These are phyloP conservation scores for Caenorhabditis sp. DNA, from an alignment of 2,888 invertebrate species.

Conservation along the genomic window DNA sequence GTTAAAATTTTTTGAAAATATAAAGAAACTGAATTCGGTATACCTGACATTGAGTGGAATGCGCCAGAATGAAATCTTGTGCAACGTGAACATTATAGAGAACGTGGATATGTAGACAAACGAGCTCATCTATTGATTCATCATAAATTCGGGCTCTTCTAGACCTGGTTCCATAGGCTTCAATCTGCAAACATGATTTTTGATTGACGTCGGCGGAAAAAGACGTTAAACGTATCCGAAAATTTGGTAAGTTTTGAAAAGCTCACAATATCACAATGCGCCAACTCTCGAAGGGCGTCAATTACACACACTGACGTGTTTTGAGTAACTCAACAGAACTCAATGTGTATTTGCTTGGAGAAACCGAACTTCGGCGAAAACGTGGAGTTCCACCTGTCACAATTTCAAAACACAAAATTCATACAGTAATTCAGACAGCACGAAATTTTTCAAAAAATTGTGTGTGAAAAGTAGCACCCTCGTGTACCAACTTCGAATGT, in stretches of 20 bases:
- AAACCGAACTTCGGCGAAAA: too few relatives aligned
- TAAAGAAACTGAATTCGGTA: too few relatives aligned
- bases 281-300: neutral
- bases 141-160: slow-evolving; percentile 48
- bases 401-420: too few relatives aligned
- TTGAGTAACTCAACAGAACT: too few relatives aligned
- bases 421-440: too few relatives aligned
- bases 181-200: neutral
- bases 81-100: slow-evolving; percentile 53
- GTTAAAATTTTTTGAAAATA: slow-evolving; percentile 1
- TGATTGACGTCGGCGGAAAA: too few relatives aligned
- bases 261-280: neutral
- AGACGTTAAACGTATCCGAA: too few relatives aligned
- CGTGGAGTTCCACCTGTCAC: too few relatives aligned
- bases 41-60: slow-evolving; percentile 56
- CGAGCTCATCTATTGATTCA: slow-evolving; percentile 54
- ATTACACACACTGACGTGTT: neutral
- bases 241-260: neutral
- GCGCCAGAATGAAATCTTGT: slow-evolving; percentile 48
- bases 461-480: too few relatives aligned
- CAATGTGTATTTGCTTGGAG: too few relatives aligned
- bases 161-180: slow-evolving; percentile 9
- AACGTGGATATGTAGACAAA: slow-evolving; percentile 54
- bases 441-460: too few relatives aligned
- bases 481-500: too few relatives aligned